These are phyloP conservation scores for Callipepla squamata DNA, from an alignment of 2,113 vertebrate species.

Conservation along the genomic window DNA sequence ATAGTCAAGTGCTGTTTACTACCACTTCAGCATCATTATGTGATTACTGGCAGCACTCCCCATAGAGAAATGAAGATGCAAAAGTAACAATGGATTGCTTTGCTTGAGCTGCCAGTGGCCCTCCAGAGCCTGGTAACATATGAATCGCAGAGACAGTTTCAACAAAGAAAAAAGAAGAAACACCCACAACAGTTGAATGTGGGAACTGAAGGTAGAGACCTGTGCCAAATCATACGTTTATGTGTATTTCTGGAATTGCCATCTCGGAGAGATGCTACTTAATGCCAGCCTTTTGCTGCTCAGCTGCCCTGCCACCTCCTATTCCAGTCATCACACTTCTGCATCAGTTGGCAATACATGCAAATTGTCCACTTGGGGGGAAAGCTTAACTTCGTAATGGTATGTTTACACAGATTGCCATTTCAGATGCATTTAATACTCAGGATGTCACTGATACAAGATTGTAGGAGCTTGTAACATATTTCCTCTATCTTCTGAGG, in stretches of 20 bases:
- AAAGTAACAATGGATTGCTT: neutral
- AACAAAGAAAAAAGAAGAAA: neutral
- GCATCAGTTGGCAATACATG: neutral
- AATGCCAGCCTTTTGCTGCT: neutral
- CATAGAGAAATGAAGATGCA: neutral
- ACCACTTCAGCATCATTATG: neutral
- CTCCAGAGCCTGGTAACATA: neutral
- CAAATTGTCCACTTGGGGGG: neutral
- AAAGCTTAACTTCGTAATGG: neutral
- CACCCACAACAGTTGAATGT: neutral
- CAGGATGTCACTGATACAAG: fast-evolving
- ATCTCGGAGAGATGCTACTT: neutral
- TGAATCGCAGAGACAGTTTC: fast-evolving
- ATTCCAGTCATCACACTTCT: neutral
- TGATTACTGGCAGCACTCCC: neutral
- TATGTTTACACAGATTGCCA: neutral
- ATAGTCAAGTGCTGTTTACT: neutral
- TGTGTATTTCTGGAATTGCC: neutral
- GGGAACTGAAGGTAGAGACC: neutral
- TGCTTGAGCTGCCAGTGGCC: neutral
- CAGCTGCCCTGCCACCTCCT: neutral
- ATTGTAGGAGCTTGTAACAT: neutral
- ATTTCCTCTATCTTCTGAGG: neutral
- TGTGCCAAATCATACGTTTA: neutral
- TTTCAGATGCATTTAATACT: neutral